Conservation (phyloP, 1,140 invertebrate genomes). For the Holcopasites calliopsidis region DNA sequence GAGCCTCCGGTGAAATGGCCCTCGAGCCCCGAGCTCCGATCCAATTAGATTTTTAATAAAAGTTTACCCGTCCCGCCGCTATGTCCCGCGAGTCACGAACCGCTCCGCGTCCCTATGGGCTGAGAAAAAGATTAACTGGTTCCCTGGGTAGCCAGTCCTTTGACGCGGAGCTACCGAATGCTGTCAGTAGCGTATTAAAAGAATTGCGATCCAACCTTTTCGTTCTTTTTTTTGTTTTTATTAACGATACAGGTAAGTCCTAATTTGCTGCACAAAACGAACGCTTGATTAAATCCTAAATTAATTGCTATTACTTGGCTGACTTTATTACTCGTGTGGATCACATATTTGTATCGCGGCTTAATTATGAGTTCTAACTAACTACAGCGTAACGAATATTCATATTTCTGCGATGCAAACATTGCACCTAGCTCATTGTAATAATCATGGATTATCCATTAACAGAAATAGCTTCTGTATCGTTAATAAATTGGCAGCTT, state of each 20-base stretch:
- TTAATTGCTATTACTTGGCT: neutral
- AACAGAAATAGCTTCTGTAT: too few relatives aligned
- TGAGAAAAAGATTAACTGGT: conserved; percentile 62
- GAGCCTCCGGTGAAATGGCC: conserved; percentile 39
- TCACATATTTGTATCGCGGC: neutral
- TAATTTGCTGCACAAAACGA: neutral
- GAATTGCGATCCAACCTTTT: neutral
- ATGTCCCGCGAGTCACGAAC: conserved; percentile 55
- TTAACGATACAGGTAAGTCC: neutral
- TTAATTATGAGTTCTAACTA: neutral
- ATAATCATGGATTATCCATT: neutral
- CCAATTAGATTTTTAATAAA: conserved; percentile 72
- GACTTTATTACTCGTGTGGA: neutral
- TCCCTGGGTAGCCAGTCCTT: conserved; percentile 54
- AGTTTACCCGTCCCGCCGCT: conserved; percentile 63
- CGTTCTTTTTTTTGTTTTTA: neutral
- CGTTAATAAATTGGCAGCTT: too few relatives aligned
- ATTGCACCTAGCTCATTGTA: neutral
- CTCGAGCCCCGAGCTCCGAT: conserved; percentile 58
- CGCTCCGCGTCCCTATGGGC: conserved; percentile 46
- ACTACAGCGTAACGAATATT: neutral
- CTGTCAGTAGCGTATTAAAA: conserved; percentile 24
- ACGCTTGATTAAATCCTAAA: neutral
- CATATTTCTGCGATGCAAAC: neutral
- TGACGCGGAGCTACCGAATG: conserved; percentile 43